These are phyloP conservation scores for Neomicropteryx cornuta DNA, from an alignment of 1,140 invertebrate species.

Conservation along the genomic window DNA sequence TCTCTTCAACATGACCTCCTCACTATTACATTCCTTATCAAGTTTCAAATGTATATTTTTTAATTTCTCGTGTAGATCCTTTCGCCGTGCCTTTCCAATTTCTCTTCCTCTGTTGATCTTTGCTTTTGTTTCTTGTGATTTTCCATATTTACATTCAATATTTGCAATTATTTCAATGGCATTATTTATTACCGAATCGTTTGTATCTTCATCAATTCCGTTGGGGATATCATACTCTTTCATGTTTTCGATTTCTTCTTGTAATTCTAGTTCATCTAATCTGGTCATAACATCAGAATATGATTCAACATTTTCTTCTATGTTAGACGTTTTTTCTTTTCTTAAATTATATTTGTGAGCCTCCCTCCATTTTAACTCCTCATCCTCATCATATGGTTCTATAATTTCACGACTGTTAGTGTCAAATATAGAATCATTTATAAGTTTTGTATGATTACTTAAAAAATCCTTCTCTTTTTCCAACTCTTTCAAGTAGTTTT, in stretches of 20 bases:
- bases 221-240: not conserved
- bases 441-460: constrained; percentile 22
- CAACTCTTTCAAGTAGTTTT: constrained; percentile 27
- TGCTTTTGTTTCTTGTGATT: not conserved
- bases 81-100: constrained; percentile 2
- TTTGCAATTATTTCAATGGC: not conserved
- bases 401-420: constrained; percentile 31
- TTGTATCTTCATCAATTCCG: not conserved
- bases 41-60: constrained; percentile 4
- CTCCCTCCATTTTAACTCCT: constrained; percentile 32
- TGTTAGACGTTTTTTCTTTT: constrained; percentile 8
- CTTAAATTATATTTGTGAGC: constrained; percentile 9
- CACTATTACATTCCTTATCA: constrained; percentile 19
- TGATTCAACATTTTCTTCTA: constrained; percentile 5
- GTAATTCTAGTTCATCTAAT: constrained; percentile 14
- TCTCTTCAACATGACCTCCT: constrained; percentile 25
- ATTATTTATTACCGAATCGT: not conserved
- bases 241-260: constrained; percentile 19
- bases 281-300: constrained; percentile 11
- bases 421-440: constrained; percentile 20
- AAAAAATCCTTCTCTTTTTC: constrained; percentile 29
- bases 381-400: constrained; percentile 37
- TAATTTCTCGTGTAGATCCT: constrained; percentile 5
- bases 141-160: not conserved
- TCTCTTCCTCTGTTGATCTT: constrained; percentile 1